phyloP scores from a whole-genome alignment of 2,888 invertebrate species.

The Gastrophysa polygoni region DNA sequence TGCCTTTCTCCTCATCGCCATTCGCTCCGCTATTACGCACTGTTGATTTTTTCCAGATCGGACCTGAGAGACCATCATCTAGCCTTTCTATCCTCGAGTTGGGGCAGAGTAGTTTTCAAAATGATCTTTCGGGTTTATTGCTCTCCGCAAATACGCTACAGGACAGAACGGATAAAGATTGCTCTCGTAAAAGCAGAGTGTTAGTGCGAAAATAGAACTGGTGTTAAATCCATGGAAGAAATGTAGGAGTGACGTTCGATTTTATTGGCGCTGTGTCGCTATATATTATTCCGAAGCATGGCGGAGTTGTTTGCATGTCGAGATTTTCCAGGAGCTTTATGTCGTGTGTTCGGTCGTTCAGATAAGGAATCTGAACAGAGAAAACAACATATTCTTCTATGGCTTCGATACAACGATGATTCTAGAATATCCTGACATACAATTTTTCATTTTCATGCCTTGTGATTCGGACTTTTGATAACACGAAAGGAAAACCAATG shows the following conservation, averaged over 20 bases:
- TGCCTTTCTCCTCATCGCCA: neutral
- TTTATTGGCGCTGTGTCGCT: neutral
- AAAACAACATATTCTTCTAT: no score
- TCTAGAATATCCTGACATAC: no score
- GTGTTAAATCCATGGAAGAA: constrained; percentile 23
- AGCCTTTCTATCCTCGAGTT: neutral
- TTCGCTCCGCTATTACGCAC: neutral
- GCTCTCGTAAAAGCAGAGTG: constrained; percentile 25
- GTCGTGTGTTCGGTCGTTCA: neutral
- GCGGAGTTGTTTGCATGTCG: neutral
- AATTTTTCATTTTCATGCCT: no score
- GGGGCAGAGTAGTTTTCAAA: neutral
- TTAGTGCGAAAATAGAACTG: constrained; percentile 22
- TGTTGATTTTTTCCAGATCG: neutral
- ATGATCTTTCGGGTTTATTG: neutral
- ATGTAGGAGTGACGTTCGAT: neutral
- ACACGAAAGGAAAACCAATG: no score
- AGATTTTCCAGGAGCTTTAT: neutral
- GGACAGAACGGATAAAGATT: constrained; percentile 23
- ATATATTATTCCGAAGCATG: neutral
- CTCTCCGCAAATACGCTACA: constrained; percentile 16
- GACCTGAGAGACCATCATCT: neutral
- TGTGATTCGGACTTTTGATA: no score
- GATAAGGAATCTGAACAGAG: neutral
- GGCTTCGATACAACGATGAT: no score